Base-by-base conservation (phyloP, 2,888 invertebrate species). In the Druceiella hillmani region DNA sequence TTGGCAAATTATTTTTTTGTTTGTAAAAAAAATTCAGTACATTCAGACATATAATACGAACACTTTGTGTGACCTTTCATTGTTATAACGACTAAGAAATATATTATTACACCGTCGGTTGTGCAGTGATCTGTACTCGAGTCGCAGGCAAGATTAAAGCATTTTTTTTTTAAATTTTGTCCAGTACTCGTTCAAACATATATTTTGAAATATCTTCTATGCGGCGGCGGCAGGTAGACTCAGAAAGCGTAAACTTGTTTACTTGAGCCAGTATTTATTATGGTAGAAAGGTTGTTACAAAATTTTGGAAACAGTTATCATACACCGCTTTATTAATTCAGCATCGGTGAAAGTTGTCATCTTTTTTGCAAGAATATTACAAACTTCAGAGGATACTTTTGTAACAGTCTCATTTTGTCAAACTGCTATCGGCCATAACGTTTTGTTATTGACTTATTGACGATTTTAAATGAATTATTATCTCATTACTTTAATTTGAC, bases 101-200 rank as follows among this genome's bases (percentile, higher is more conserved):
- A n/a, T n/a, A 26, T 32, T 31, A 31, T 33, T 3, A 33, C 26
- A 10, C 25, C 36, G 32, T 41, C 20, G 15, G 17, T 33, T 17
- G 43, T 43, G 31, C 17, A 44, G 29, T 36, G 38, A 41, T 44
- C 44, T 17, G 39, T 44, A 36, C 41, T 42, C 33, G 40, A 36
- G 43, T 45, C 45, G 22, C 30, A 35, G 25, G 43, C 43, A 30
- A 38, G 24, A 36, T 37, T 35, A 26, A 41, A 39, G 33, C 36
- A 39, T 33, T 44, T 40, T 25, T 33, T 33, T 26, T 30, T 20
- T 7, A 36, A 28, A 40, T 10, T 24, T 24, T 39, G 24, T 39
- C 34, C 24, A 34, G 24, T 13, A 34, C 34, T 29, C 11, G 29
- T 13, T 34, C 30, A 29, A 34, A 29, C 34, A 39, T 3, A 15